phyloP scores from a whole-genome alignment of 2,888 invertebrate species.

The Leptinotarsa juncta region DNA sequence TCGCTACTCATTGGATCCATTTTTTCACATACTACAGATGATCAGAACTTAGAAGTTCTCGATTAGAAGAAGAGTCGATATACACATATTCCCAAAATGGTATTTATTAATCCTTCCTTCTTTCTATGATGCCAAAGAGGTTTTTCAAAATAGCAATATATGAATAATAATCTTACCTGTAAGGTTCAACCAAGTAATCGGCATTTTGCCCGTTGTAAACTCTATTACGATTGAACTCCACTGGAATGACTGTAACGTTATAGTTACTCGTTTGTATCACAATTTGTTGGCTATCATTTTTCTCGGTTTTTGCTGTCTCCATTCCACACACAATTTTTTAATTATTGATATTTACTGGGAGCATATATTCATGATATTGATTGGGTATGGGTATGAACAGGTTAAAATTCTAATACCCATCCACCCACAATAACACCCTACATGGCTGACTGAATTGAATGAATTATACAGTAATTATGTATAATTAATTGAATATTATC shows the following conservation, averaged over 20 bases:
- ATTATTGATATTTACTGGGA: neutral
- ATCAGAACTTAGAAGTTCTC: no score
- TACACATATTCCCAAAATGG: no score
- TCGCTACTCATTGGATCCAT: no score
- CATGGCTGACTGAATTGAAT: slow-evolving; percentile 4
- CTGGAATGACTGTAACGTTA: slow-evolving; percentile 59
- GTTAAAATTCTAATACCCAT: neutral
- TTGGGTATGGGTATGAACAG: neutral
- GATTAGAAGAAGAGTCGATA: no score
- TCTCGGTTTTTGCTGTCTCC: slow-evolving; percentile 33
- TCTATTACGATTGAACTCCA: slow-evolving; percentile 57
- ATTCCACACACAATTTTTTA: slow-evolving; percentile 6
- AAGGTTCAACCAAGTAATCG: slow-evolving; percentile 60
- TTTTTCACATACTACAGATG: no score
- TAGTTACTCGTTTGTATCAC: slow-evolving; percentile 53
- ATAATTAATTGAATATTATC: no score
- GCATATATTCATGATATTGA: neutral
- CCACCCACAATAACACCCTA: slow-evolving; percentile 12
- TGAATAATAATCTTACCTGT: slow-evolving; percentile 48
- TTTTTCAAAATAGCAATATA: slow-evolving; percentile 21
- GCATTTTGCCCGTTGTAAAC: slow-evolving; percentile 54
- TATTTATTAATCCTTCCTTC: no score
- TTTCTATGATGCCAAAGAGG: neutral
- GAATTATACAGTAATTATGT: neutral
- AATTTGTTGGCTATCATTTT: slow-evolving; percentile 54